phyloP scores from a whole-genome alignment of 2,113 vertebrate genomes.

The Eleginops maclovinus region DNA sequence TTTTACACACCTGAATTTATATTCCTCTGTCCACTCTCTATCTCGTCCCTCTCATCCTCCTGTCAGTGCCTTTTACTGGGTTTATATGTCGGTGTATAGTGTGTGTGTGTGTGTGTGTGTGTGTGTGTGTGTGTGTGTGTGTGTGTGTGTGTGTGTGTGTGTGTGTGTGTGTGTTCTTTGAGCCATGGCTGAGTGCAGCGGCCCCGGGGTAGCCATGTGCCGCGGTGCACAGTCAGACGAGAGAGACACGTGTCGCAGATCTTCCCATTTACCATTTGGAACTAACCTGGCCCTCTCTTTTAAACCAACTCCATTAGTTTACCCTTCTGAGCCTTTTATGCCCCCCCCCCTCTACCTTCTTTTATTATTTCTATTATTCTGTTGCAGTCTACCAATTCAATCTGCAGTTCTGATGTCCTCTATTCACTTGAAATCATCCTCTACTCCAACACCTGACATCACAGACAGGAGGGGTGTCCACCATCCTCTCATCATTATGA shows the following conservation, averaged over 20 bases:
- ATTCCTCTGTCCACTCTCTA: constrained; percentile 10
- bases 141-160: background rate
- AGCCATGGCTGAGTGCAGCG: constrained; percentile 59
- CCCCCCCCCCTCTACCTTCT: background rate
- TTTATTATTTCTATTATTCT: constrained; percentile 2
- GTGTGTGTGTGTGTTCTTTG: background rate
- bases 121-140: constrained; percentile 31
- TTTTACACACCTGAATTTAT: constrained; percentile 31
- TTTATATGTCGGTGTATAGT: background rate
- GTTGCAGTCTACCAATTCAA: background rate
- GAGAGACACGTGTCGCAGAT: constrained; percentile 58
- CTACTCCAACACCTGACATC: constrained; percentile 38
- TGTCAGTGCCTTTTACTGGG: constrained; percentile 29
- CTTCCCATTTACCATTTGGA: constrained; percentile 48
- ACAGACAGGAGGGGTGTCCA: too few species aligned
- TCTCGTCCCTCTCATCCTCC: constrained; percentile 17
- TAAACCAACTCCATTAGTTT: constrained; percentile 9
- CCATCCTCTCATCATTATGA: constrained; percentile 5
- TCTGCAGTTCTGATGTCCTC: constrained; percentile 30
- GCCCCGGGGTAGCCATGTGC: constrained; percentile 63
- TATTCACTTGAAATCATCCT: constrained; percentile 35
- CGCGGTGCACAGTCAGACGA: constrained; percentile 41
- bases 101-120: constrained; percentile 15
- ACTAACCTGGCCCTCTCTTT: constrained; percentile 12
- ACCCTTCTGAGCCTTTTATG: constrained; percentile 21